Evolutionary conservation across 2,888 invertebrate species (phyloP).

Genomic region (Gymnosoma rotundatum): DNA sequence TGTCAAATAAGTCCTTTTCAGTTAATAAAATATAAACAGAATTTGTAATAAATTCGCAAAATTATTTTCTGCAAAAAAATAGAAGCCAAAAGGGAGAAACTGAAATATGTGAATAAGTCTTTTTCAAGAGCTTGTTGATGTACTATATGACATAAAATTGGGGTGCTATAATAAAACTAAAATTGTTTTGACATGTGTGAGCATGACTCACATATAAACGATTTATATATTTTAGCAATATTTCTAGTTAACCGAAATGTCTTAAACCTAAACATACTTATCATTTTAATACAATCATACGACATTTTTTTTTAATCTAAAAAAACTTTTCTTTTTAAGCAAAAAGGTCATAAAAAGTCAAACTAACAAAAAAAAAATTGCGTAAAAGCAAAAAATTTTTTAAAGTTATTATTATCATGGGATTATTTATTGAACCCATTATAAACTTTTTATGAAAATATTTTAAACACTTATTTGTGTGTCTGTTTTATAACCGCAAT

Average conservation of each 20-base stretch:
- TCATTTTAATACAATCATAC: background rate
- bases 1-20: constrained; percentile 36
- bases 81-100: background rate
- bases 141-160: constrained; percentile 12
- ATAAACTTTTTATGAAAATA: background rate
- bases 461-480: too few species aligned
- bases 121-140: constrained; percentile 4
- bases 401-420: too few species aligned
- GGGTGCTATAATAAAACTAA: background rate
- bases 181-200: background rate
- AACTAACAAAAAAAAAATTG: too few species aligned
- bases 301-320: too few species aligned
- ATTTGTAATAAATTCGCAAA: constrained; percentile 19
- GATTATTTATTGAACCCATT: background rate
- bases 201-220: background rate
- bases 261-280: background rate
- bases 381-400: too few species aligned
- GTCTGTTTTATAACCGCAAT: too few species aligned
- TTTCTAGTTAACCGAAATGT: background rate
- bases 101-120: background rate
- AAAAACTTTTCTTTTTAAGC: too few species aligned
- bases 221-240: background rate
- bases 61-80: background rate
- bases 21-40: constrained; percentile 53
- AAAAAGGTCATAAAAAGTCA: too few species aligned